phyloP scores from a whole-genome alignment of 2,797 vertebrate genomes.

The Malacoraja senta region DNA sequence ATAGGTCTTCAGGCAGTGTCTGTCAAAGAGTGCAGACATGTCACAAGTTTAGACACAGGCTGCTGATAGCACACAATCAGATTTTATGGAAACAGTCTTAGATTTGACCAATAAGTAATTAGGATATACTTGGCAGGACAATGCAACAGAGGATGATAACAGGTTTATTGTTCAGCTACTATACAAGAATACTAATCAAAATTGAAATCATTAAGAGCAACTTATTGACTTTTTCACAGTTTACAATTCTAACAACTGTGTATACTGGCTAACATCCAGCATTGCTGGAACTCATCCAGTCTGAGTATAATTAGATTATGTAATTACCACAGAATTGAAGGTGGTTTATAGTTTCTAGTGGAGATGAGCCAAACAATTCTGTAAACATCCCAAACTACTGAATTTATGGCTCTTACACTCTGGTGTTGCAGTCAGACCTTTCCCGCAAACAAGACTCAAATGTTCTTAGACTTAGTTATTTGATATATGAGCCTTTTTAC shows the following conservation, averaged over 20 bases:
- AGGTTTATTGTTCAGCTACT: neutral
- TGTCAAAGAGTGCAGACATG: neutral
- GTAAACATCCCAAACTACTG: slow-evolving; percentile 31
- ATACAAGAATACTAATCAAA: slow-evolving; percentile 4
- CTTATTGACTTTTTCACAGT: slow-evolving; percentile 14
- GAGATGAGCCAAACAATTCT: slow-evolving; percentile 1
- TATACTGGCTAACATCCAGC: slow-evolving; percentile 28
- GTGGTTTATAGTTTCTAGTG: slow-evolving; percentile 22
- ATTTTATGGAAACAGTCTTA: too few relatives aligned
- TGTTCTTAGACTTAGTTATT: neutral
- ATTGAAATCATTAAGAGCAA: slow-evolving; percentile 8
- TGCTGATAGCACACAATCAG: neutral
- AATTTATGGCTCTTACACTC: slow-evolving; percentile 5
- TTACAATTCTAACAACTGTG: slow-evolving; percentile 4
- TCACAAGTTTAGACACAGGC: neutral
- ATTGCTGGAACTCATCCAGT: neutral
- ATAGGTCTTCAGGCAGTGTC: neutral
- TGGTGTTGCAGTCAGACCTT: neutral
- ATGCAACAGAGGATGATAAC: neutral
- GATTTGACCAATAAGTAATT: too few relatives aligned
- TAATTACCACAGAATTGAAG: slow-evolving; percentile 27
- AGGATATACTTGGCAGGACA: neutral
- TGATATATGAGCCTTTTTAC: neutral
- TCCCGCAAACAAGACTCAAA: neutral
- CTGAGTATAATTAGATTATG: neutral